Conservation (phyloP, 2,888 invertebrate genomes). For the Helicoverpa assulta region DNA sequence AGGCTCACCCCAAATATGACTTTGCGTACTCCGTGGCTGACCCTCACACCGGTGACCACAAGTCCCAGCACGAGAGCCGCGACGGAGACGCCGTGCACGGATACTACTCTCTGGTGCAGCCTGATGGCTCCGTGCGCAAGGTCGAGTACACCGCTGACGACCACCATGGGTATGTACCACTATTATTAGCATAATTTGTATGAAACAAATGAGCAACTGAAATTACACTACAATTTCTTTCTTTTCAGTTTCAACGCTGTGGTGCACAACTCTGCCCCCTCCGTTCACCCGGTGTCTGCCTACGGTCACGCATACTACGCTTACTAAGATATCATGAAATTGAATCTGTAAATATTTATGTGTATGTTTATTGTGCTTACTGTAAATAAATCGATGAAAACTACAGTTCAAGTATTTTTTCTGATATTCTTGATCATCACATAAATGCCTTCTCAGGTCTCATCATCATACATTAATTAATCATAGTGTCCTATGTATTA, state of each 20-base stretch:
- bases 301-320: slow-evolving; percentile 72
- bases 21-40: slow-evolving; percentile 89
- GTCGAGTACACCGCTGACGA: slow-evolving; percentile 85
- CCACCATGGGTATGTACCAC: slow-evolving; percentile 62
- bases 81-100: slow-evolving; percentile 91
- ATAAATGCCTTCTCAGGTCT: too few species aligned
- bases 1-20: slow-evolving; percentile 85
- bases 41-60: slow-evolving; percentile 90
- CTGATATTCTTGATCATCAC: too few species aligned
- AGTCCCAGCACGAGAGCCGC: slow-evolving; percentile 88
- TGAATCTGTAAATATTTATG: slow-evolving; percentile 41
- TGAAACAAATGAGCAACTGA: not conserved
- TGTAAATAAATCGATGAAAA: slow-evolving; percentile 19
- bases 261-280: slow-evolving; percentile 83
- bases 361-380: slow-evolving; percentile 13
- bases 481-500: too few species aligned
- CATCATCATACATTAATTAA: too few species aligned
- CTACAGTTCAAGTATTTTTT: not conserved
- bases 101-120: slow-evolving; percentile 88
- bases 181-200: not conserved
- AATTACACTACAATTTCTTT: not conserved
- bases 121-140: slow-evolving; percentile 87
- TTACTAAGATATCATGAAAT: slow-evolving; percentile 58
- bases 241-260: slow-evolving; percentile 84
- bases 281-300: slow-evolving; percentile 76